These are phyloP conservation scores for Pituophis catenifer DNA, from an alignment of 2,113 vertebrate genomes.

Conservation along the genomic window DNA sequence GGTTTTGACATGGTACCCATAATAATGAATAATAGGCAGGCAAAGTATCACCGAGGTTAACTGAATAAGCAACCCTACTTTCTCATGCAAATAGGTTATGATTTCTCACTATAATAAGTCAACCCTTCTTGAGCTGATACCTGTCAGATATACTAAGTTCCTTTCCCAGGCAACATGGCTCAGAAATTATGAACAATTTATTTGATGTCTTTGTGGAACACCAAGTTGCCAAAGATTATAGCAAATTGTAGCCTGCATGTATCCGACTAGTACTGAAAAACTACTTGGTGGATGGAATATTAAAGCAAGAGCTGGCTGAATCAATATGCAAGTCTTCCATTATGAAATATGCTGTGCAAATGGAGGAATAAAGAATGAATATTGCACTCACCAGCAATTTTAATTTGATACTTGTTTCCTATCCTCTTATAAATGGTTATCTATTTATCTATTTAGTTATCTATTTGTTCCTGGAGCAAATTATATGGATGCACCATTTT, in stretches of 20 bases:
- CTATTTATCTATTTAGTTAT: neutral
- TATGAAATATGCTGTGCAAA: neutral
- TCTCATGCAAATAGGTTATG: neutral
- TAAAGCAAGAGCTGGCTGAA: neutral
- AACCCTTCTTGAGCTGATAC: neutral
- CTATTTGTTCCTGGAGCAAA: neutral
- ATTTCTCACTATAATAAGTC: neutral
- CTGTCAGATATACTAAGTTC: neutral
- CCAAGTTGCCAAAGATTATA: neutral
- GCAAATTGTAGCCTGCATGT: neutral
- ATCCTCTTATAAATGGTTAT: neutral
- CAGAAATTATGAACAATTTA: neutral
- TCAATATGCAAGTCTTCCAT: neutral
- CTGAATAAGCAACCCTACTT: neutral
- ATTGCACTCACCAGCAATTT: neutral
- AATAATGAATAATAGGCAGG: neutral
- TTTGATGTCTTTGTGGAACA: neutral
- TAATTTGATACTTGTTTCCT: neutral
- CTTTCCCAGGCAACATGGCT: neutral
- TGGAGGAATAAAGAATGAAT: neutral
- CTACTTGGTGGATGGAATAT: neutral
- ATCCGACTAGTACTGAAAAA: neutral
- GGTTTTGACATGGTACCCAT: neutral
- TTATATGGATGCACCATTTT: neutral
- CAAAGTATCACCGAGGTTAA: neutral